phyloP scores from a whole-genome alignment of 1,140 invertebrate genomes.

The Neodiprion pinetum region DNA sequence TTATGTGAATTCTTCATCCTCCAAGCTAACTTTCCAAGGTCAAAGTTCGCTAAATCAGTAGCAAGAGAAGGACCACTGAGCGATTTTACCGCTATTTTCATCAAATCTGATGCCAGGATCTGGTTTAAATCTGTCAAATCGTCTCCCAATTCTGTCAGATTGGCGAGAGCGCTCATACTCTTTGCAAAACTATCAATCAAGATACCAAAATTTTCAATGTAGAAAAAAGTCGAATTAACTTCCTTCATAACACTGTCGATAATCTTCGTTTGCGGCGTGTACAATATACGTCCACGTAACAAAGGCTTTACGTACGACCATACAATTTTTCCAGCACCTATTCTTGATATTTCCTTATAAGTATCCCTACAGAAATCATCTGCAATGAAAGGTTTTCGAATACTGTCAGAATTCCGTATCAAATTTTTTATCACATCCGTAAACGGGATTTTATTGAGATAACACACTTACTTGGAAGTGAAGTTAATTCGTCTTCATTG shows the following conservation, averaged over 20 bases:
- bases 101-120: constrained; percentile 54
- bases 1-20: constrained; percentile 44
- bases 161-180: constrained; percentile 57
- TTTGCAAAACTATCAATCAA: constrained; percentile 60
- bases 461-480: constrained; percentile 65
- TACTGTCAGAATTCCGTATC: not conserved
- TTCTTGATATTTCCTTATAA: constrained; percentile 65
- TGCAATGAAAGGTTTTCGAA: constrained; percentile 36
- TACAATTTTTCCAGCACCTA: constrained; percentile 70
- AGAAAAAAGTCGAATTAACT: constrained; percentile 67
- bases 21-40: constrained; percentile 49
- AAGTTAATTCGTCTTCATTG: constrained; percentile 61
- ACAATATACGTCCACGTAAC: constrained; percentile 70
- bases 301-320: constrained; percentile 73
- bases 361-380: constrained; percentile 69
- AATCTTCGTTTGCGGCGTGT: constrained; percentile 61
- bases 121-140: constrained; percentile 58
- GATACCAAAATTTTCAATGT: constrained; percentile 61
- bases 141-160: constrained; percentile 57
- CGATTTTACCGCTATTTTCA: constrained; percentile 51
- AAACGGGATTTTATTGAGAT: constrained; percentile 9
- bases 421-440: not conserved
- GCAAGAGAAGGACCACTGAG: constrained; percentile 43
- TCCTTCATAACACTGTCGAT: constrained; percentile 64
- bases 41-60: constrained; percentile 44